Conservation (phyloP, 2,888 invertebrate species). For the Drosophila trichaetosa region DNA sequence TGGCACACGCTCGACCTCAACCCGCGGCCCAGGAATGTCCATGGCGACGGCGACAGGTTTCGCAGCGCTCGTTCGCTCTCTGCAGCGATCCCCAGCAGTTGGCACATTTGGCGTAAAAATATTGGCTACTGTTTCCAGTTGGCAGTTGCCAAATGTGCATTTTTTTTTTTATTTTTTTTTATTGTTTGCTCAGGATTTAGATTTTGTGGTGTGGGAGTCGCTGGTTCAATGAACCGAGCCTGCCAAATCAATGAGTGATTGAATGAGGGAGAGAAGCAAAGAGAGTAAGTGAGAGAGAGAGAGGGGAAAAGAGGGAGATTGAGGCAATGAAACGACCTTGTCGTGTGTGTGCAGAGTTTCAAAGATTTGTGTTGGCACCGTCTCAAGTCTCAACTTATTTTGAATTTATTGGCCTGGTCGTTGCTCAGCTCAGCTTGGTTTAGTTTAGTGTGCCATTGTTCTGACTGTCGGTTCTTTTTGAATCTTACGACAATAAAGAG, state of each 20-base stretch:
- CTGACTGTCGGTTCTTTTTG: constrained; percentile 65
- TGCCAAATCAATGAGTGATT: constrained; percentile 14
- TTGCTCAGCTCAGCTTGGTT: constrained; percentile 38
- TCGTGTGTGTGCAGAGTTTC: constrained; percentile 47
- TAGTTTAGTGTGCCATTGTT: constrained; percentile 80
- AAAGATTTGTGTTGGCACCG: constrained; percentile 42
- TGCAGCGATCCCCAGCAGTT: constrained; percentile 48
- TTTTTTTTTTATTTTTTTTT: constrained; percentile 7
- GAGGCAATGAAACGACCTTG: constrained; percentile 59
- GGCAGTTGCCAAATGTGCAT: constrained; percentile 51
- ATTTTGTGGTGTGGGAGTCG: constrained; percentile 63
- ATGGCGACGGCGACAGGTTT: constrained; percentile 72
- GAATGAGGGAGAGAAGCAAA: neutral
- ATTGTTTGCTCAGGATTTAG: constrained; percentile 20
- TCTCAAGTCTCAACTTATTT: constrained; percentile 50
- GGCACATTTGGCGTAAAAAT: constrained; percentile 64
- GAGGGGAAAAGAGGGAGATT: neutral
- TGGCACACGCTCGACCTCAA: constrained; percentile 70
- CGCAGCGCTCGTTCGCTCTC: constrained; percentile 35
- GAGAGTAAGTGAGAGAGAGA: neutral
- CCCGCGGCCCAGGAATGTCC: constrained; percentile 67
- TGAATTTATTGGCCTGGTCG: constrained; percentile 63
- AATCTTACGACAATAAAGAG: constrained; percentile 75
- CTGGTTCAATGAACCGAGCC: constrained; percentile 63
- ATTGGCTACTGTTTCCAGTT: constrained; percentile 70